Evolutionary conservation across 1,140 invertebrate species (phyloP).

Genomic region (Idris sp.): DNA sequence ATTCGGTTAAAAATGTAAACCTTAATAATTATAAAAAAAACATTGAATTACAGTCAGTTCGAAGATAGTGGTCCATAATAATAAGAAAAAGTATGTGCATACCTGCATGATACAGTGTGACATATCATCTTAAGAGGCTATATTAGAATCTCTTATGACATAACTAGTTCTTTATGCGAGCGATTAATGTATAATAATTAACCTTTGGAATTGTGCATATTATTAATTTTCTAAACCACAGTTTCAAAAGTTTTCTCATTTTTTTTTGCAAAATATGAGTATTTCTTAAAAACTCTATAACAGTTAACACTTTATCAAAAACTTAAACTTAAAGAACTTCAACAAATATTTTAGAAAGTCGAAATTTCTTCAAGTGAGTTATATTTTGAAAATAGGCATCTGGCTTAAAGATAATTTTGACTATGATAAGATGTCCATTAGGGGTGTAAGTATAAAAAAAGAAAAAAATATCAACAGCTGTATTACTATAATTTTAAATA

Average conservation of each 20-base stretch:
- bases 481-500: conserved; percentile 50
- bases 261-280: conserved; percentile 13
- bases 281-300: too few relatives aligned
- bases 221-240: conserved; percentile 19
- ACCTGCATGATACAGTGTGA: conserved; percentile 45
- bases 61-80: conserved; percentile 30
- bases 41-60: too few relatives aligned
- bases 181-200: conserved; percentile 30
- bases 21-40: too few relatives aligned
- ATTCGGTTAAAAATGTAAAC: too few relatives aligned
- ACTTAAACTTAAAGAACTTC: too few relatives aligned
- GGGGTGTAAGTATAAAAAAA: conserved; percentile 46
- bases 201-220: conserved; percentile 16
- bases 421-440: conserved; percentile 49
- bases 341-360: too few relatives aligned
- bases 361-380: conserved; percentile 8
- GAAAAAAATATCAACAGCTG: conserved; percentile 29
- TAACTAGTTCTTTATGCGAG: conserved; percentile 38
- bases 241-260: conserved; percentile 17
- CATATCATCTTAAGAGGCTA: conserved; percentile 55
- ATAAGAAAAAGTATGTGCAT: conserved; percentile 38
- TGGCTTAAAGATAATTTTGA: conserved; percentile 27
- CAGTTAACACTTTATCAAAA: too few relatives aligned
- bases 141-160: conserved; percentile 49
- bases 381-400: conserved; percentile 17